Conservation (phyloP, 2,797 vertebrate species). For the Microhierax caerulescens region DNA sequence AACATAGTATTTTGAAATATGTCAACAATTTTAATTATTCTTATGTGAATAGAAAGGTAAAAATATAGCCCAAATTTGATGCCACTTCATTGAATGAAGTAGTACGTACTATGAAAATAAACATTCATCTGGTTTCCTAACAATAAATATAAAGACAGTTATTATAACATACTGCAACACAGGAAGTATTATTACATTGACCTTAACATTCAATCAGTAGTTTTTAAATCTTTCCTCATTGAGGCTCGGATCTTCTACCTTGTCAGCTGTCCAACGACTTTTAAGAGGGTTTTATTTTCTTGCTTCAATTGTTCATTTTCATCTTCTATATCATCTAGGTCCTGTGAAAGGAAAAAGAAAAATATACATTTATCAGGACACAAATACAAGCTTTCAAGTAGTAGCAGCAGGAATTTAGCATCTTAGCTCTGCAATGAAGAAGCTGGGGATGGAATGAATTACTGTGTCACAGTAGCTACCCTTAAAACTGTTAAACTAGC, state of each 20-base stretch:
- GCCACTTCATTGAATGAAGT: slow-evolving; percentile 58
- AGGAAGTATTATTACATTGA: slow-evolving; percentile 68
- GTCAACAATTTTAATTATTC: slow-evolving; percentile 1
- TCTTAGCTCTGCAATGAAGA: not conserved
- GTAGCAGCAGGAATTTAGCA: not conserved
- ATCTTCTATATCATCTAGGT: slow-evolving; percentile 97
- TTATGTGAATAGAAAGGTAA: slow-evolving; percentile 34
- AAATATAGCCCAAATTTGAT: slow-evolving; percentile 44
- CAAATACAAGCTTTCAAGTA: not conserved
- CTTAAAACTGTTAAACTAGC: not conserved
- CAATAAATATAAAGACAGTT: slow-evolving; percentile 82
- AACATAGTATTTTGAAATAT: slow-evolving; percentile 28
- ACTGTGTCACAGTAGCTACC: not conserved
- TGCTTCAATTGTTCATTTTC: slow-evolving; percentile 98
- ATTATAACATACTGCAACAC: slow-evolving; percentile 70
- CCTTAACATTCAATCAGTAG: slow-evolving; percentile 81
- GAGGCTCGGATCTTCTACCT: slow-evolving; percentile 86
- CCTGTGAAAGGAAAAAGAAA: slow-evolving; percentile 75
- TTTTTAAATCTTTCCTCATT: slow-evolving; percentile 67
- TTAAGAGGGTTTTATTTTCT: slow-evolving; percentile 99
- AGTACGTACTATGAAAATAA: slow-evolving; percentile 73
- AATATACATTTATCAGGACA: not conserved
- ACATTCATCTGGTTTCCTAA: slow-evolving; percentile 70
- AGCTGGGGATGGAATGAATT: not conserved
- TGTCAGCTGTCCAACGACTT: slow-evolving; percentile 97